Conservation (phyloP, 2,888 invertebrate species). For the Cenopis cana region DNA sequence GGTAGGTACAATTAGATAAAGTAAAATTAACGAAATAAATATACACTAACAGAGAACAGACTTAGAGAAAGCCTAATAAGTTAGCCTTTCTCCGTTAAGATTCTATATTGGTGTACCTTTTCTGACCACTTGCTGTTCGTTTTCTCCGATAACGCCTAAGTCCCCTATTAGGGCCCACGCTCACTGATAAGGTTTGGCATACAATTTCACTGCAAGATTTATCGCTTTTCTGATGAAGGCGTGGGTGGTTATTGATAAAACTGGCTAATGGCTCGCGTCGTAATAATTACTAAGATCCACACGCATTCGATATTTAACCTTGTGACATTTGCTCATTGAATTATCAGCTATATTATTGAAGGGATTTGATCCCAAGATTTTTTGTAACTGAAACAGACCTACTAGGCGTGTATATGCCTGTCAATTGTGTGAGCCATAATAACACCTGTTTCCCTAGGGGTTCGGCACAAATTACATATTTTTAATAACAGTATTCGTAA, state of each 20-base stretch:
- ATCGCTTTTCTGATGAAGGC: slow-evolving; percentile 13
- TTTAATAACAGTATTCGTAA: background rate
- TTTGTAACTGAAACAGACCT: background rate
- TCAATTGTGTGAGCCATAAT: too few relatives aligned
- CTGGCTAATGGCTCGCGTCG: slow-evolving; percentile 23
- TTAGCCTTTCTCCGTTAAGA: background rate
- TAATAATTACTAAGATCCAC: slow-evolving; percentile 2
- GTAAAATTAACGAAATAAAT: background rate
- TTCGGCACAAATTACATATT: background rate
- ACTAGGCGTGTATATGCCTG: background rate
- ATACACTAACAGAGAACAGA: background rate
- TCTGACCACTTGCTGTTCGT: background rate
- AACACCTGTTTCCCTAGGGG: background rate
- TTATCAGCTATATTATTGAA: background rate
- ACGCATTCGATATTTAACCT: slow-evolving; percentile 7
- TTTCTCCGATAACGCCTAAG: slow-evolving; percentile 12
- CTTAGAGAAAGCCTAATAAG: slow-evolving; percentile 5
- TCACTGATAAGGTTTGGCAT: slow-evolving; percentile 14
- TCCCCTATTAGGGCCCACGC: slow-evolving; percentile 30
- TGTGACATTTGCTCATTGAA: background rate
- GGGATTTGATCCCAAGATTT: background rate
- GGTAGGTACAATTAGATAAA: too few relatives aligned
- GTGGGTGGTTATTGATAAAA: slow-evolving; percentile 34
- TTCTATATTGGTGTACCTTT: background rate
- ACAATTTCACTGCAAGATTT: slow-evolving; percentile 40